Conservation (phyloP, 2,888 invertebrate genomes). For the Oxycera nigricornis region DNA sequence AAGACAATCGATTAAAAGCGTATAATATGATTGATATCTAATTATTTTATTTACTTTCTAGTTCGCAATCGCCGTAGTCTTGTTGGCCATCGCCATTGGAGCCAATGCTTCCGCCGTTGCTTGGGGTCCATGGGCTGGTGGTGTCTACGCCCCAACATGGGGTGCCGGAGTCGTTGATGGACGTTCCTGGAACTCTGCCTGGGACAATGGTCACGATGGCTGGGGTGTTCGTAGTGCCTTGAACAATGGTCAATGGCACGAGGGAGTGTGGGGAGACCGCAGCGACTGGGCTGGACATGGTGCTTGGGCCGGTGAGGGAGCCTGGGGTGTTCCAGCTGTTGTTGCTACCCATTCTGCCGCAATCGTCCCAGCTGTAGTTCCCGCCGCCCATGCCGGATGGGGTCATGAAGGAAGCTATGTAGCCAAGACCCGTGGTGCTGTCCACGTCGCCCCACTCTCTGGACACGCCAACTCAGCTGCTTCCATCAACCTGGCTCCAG, state of each 20-base stretch:
- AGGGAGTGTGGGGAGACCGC: constrained; percentile 47
- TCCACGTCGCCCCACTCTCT: constrained; percentile 62
- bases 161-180: constrained; percentile 47
- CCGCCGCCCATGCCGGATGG: constrained; percentile 7
- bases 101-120: constrained; percentile 48
- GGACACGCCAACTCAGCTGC: constrained; percentile 53
- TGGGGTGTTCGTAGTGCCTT: neutral
- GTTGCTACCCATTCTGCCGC: constrained; percentile 9
- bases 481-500: constrained; percentile 60
- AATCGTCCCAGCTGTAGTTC: constrained; percentile 15
- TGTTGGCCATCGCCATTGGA: constrained; percentile 51
- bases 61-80: constrained; percentile 55
- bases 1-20: too few relatives aligned
- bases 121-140: constrained; percentile 47
- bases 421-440: constrained; percentile 61
- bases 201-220: constrained; percentile 32
- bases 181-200: constrained; percentile 44
- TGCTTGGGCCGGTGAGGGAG: neutral
- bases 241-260: constrained; percentile 21
- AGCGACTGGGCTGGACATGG: constrained; percentile 12
- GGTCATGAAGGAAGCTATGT: constrained; percentile 58
- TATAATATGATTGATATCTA: too few relatives aligned
- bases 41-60: too few relatives aligned
- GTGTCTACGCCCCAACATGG: too few relatives aligned
- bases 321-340: neutral